Conservation (phyloP, 1,140 invertebrate genomes). For the Proctacanthus coquilletti region DNA sequence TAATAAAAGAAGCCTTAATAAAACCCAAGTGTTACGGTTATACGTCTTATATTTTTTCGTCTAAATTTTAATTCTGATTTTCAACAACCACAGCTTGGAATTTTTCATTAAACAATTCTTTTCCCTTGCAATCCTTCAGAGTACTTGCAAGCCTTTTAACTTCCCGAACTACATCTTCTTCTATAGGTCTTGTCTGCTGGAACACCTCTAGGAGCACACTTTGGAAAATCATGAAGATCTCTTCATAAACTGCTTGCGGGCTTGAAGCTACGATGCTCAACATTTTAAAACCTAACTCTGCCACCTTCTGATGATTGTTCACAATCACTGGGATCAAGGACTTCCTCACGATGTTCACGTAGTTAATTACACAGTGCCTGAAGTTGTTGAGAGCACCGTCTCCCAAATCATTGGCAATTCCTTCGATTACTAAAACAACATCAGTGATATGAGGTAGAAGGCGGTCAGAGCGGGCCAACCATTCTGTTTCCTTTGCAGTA, state of each 20-base stretch:
- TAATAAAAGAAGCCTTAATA: background rate
- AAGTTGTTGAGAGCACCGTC: constrained; percentile 7
- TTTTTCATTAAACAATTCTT: constrained; percentile 8
- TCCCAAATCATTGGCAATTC: constrained; percentile 8
- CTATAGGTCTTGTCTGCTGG: constrained; percentile 3
- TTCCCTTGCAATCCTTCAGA: constrained; percentile 9
- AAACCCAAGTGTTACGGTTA: no score
- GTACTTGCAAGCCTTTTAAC: constrained; percentile 4
- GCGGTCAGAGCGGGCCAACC: constrained; percentile 9
- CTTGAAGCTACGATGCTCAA: constrained; percentile 7
- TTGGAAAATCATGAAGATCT: constrained; percentile 8
- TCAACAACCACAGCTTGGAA: constrained; percentile 7
- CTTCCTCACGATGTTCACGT: constrained; percentile 6
- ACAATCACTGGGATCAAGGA: background rate
- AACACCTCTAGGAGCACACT: constrained; percentile 7
- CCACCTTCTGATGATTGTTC: background rate
- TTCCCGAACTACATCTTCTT: constrained; percentile 4
- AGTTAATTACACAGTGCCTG: constrained; percentile 1
- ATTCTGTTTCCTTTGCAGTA: constrained; percentile 10
- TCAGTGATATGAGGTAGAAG: constrained; percentile 8
- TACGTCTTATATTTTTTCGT: no score
- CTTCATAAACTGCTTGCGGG: constrained; percentile 9
- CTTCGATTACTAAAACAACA: constrained; percentile 6
- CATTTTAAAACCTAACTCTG: constrained; percentile 8
- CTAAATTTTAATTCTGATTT: constrained; percentile 1